Evolutionary conservation across 1,140 invertebrate species (phyloP).

Genomic region (Zelostemma sp.): DNA sequence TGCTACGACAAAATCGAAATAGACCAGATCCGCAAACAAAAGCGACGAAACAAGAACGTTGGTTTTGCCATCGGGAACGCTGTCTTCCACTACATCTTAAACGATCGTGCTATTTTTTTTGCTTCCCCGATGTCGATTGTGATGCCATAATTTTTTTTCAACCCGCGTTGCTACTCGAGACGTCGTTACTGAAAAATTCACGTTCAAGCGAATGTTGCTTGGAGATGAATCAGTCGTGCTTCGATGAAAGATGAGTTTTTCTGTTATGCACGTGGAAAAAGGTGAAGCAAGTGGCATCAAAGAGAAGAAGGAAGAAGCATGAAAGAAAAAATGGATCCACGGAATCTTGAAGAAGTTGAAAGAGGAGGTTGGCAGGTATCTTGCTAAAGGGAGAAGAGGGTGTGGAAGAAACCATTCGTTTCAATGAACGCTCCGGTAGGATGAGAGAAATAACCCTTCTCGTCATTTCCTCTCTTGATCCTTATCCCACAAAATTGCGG

Average conservation of each 20-base stretch:
- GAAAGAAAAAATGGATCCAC: constrained; percentile 33
- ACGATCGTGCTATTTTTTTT: neutral
- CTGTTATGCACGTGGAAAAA: constrained; percentile 34
- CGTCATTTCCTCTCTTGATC: constrained; percentile 32
- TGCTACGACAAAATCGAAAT: constrained; percentile 51
- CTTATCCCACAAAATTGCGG: constrained; percentile 40
- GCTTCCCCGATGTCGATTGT: no score
- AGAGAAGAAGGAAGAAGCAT: constrained; percentile 6
- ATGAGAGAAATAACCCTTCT: constrained; percentile 51
- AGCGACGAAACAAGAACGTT: constrained; percentile 33
- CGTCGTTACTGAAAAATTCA: constrained; percentile 19
- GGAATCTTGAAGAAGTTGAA: constrained; percentile 29
- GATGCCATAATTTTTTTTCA: neutral
- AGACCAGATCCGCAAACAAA: constrained; percentile 50
- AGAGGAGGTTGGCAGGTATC: constrained; percentile 19
- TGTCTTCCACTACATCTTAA: neutral
- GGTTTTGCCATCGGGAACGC: neutral
- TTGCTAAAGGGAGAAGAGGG: constrained; percentile 25
- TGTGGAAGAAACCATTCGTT: constrained; percentile 62
- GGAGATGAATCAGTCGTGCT: constrained; percentile 51
- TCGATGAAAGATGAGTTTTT: constrained; percentile 59
- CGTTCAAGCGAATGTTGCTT: constrained; percentile 64
- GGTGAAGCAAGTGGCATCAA: constrained; percentile 18
- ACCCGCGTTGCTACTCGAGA: neutral
- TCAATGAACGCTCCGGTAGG: constrained; percentile 60